Conservation (phyloP, 2,888 invertebrate species). For the Therioaphis trifolii region DNA sequence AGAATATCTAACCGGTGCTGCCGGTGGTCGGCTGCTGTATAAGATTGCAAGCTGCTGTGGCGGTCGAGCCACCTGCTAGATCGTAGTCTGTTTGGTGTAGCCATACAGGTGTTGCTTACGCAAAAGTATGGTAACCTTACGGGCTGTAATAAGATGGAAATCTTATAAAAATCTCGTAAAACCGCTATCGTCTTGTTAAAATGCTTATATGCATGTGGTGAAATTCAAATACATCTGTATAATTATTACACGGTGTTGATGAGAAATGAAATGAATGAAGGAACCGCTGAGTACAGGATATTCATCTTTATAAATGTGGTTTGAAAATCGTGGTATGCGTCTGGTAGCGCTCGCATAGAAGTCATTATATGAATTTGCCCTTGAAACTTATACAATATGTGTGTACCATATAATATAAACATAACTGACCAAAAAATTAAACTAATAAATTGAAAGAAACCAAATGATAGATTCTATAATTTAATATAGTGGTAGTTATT, state of each 20-base stretch:
- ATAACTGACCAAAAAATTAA: neutral
- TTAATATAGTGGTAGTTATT: neutral
- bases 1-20: slow-evolving; percentile 26
- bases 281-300: slow-evolving; percentile 5
- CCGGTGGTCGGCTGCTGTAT: slow-evolving; percentile 4
- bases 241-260: neutral
- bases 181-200: neutral
- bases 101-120: slow-evolving; percentile 45
- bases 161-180: neutral
- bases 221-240: neutral
- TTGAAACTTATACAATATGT: slow-evolving; percentile 28
- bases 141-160: neutral
- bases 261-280: neutral
- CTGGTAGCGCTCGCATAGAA: neutral
- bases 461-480: neutral
- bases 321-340: slow-evolving; percentile 14
- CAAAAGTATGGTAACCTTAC: slow-evolving; percentile 13
- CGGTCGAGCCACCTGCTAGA: slow-evolving; percentile 42
- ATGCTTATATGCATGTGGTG: neutral
- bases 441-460: slow-evolving; percentile 19
- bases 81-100: slow-evolving; percentile 7
- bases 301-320: slow-evolving; percentile 21
- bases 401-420: neutral
- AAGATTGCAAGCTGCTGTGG: slow-evolving; percentile 50
- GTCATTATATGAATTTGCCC: slow-evolving; percentile 29